Evolutionary conservation across 64 coral and sea anemone species (phyloP).

Genomic region (Montipora foliosa): DNA sequence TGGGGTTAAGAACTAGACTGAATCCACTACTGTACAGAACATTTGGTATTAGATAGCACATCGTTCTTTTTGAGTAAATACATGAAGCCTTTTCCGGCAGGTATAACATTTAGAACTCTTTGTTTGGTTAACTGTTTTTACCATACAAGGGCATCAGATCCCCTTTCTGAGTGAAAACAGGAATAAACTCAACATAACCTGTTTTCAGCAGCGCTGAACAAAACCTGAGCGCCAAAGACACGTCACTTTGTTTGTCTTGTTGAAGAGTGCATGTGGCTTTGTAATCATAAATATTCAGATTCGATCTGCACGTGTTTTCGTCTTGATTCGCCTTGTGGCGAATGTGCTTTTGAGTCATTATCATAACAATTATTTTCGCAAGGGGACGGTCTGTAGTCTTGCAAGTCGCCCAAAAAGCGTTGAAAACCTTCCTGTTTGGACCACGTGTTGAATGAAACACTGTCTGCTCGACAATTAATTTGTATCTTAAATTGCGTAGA

Average conservation of each 20-base stretch:
- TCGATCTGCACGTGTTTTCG: constrained; percentile 19
- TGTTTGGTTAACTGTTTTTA: no score
- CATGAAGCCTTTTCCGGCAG: no score
- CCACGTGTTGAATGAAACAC: background rate
- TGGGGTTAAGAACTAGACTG: no score
- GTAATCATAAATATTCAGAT: constrained; percentile 37
- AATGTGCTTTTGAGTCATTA: background rate
- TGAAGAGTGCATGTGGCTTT: background rate
- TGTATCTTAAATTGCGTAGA: background rate
- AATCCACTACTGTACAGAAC: no score
- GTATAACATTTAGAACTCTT: no score
- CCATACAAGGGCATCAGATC: no score
- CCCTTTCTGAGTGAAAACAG: no score
- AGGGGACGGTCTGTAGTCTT: background rate
- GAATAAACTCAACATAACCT: no score
- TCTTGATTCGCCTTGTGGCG: background rate
- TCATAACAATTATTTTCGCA: background rate
- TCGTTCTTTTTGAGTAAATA: no score
- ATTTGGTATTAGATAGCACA: no score
- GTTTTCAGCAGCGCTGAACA: background rate
- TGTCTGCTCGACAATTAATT: background rate
- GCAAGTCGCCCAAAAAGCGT: background rate
- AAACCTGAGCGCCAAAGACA: background rate
- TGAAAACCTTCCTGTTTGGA: background rate
- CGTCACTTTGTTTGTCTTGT: background rate